A percentile compares a stretch with the other conserved stretches of the same genome.
Conservation (phyloP, 1,140 invertebrate species). For the Drosophila sproati region DNA sequence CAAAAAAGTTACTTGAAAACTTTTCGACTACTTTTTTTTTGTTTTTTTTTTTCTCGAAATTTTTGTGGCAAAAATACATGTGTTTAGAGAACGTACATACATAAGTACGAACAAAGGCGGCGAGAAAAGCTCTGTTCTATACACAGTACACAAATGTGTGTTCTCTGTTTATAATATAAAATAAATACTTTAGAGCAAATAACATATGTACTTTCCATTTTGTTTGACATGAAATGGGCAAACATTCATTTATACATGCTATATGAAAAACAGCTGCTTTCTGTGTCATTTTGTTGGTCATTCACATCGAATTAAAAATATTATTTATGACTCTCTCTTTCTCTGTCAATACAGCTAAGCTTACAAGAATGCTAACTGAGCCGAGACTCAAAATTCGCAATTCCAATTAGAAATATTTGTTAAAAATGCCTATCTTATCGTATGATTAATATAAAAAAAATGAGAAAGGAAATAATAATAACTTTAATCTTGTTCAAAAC, state of each 20-base stretch:
- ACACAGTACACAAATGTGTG: slow-evolving; percentile 5
- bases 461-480: not conserved
- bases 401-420: too few relatives aligned
- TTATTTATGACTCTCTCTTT: not conserved
- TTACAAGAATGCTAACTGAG: too few relatives aligned
- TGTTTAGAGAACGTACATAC: not conserved
- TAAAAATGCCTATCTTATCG: too few relatives aligned
- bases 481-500: not conserved
- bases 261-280: slow-evolving; percentile 21
- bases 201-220: slow-evolving; percentile 10
- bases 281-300: not conserved
- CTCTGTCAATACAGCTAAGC: too few relatives aligned
- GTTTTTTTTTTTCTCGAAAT: slow-evolving; percentile 10
- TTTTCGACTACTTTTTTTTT: slow-evolving; percentile 16
- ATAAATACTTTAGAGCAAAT: slow-evolving; percentile 17
- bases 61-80: slow-evolving; percentile 11
- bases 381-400: too few relatives aligned
- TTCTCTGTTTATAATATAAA: slow-evolving; percentile 3
- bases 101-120: not conserved
- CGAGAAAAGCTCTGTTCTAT: not conserved
- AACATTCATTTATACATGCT: slow-evolving; percentile 9
- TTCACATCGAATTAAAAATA: not conserved
- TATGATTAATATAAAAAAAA: too few relatives aligned
- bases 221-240: slow-evolving; percentile 16
- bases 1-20: slow-evolving; percentile 1